Base-by-base conservation (phyloP, 2,113 vertebrate genomes). In the Rhynchopsitta pachyrhyncha region DNA sequence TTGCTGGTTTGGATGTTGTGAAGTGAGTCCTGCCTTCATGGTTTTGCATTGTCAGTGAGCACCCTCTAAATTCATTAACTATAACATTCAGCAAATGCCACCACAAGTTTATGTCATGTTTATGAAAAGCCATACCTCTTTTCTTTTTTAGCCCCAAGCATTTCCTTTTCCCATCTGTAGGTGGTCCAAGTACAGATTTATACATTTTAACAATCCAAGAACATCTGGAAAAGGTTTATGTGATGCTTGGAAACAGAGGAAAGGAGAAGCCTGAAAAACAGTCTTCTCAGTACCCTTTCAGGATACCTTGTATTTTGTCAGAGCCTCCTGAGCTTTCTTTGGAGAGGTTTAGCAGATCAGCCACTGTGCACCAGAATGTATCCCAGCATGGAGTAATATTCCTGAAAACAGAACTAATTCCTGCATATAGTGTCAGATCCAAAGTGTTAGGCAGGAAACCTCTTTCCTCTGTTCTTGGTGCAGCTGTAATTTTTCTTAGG, bases 1-100 rank as follows among this genome's bases (percentile, higher is more conserved):
- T 5, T 55, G 13, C 39, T 64, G 74, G 11, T 11, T 71, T 39
- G 46, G 35, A 33, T 13, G 10, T 3, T 53, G 37, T 15, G 33
- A 68, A n/a, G 29, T 1, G 1, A 81, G 35, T n/a, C 29, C 22
- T 52, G 35, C 5, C 20, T 81, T 33, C 0, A 0, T 35, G 49
- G 31, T 35, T 86, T 82, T 76, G 22, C 1, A 3, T 12, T 47
- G 35, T 57, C 10, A 6, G 33, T 66, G 22, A 59, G 47, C 20
- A 81, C 6, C 5, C 23, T 25, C 46, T 10, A 27, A 47, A 19
- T 33, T 47, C 4, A 31, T 60, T 39, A 78, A 31, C 27, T 49
- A 5, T 20, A 60, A 37, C 29, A 69, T 29, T 19, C 66, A 60
- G 27, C 23, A 76, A 37, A 35, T 68, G 52, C 8, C 37, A 47